A percentile compares a stretch with the other conserved stretches of the same genome.
These are phyloP conservation scores for Lasioglossum oenotherae DNA, from an alignment of 2,888 invertebrate species.

Conservation along the genomic window DNA sequence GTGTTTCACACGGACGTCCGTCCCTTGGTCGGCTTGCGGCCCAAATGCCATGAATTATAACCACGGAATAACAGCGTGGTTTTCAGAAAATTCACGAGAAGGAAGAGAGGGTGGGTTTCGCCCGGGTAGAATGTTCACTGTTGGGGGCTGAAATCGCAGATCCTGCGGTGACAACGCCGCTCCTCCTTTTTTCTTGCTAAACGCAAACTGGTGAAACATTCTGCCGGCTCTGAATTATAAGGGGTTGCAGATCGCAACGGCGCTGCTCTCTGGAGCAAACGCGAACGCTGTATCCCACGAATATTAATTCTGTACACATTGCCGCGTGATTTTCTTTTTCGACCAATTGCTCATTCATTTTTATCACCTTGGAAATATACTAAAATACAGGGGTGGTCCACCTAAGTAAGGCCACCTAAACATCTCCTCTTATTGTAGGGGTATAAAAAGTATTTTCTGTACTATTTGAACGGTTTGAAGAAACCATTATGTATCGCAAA, in stretches of 20 bases:
- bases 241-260: neutral
- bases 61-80: conserved; percentile 65
- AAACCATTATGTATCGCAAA: no score
- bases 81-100: conserved; percentile 67
- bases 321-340: neutral
- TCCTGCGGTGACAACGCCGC: conserved; percentile 53
- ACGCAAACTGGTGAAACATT: conserved; percentile 28
- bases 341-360: neutral
- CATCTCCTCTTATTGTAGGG: no score
- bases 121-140: conserved; percentile 29
- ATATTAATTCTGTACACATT: neutral
- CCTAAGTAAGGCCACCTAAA: no score
- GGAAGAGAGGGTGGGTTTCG: conserved; percentile 39
- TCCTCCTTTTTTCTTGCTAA: conserved; percentile 19
- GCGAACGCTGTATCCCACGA: neutral
- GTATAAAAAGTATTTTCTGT: no score
- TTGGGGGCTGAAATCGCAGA: conserved; percentile 58
- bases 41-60: conserved; percentile 73
- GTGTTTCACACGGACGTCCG: conserved; percentile 70
- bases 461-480: no score
- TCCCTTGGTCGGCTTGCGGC: conserved; percentile 59
- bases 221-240: neutral
- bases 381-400: no score
- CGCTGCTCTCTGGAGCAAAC: neutral
- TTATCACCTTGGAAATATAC: neutral